Evolutionary conservation across 1,140 invertebrate genomes (phyloP).

Genomic region (Drosophila baimaii): DNA sequence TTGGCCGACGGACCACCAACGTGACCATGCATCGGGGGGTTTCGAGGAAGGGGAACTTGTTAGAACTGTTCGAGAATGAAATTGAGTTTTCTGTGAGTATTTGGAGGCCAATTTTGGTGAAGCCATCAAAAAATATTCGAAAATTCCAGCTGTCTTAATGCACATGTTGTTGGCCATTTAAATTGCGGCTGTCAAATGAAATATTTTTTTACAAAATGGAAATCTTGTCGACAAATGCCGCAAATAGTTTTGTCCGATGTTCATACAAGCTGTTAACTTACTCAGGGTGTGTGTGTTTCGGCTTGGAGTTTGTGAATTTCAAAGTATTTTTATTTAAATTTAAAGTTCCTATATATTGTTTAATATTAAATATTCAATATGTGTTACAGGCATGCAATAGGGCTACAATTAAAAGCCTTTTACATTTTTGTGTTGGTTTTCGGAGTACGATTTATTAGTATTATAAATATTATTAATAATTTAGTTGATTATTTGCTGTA

Average conservation of each 20-base stretch:
- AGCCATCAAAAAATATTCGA: constrained; percentile 62
- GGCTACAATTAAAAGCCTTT: background rate
- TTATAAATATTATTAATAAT: background rate
- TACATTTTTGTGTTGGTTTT: background rate
- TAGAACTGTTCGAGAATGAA: constrained; percentile 55
- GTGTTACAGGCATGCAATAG: too few relatives aligned
- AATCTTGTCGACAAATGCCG: constrained; percentile 71
- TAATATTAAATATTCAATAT: background rate
- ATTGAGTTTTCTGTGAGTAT: constrained; percentile 16
- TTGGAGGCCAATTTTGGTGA: constrained; percentile 68
- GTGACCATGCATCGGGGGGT: constrained; percentile 28
- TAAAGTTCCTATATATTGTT: background rate
- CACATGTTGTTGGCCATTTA: constrained; percentile 66
- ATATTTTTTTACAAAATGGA: constrained; percentile 65
- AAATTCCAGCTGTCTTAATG: constrained; percentile 53
- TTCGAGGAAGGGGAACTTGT: constrained; percentile 54
- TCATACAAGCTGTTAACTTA: background rate
- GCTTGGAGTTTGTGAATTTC: too few relatives aligned
- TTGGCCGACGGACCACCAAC: constrained; percentile 68
- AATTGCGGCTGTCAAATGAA: constrained; percentile 69
- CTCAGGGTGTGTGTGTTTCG: background rate
- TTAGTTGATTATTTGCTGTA: too few relatives aligned
- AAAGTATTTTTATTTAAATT: too few relatives aligned
- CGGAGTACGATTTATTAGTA: background rate
- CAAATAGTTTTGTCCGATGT: constrained; percentile 49